Evolutionary conservation across 2,113 vertebrate species (phyloP), one percentile per base, ranked within the genome.

Genomic region (Dromaius novaehollandiae): DNA sequence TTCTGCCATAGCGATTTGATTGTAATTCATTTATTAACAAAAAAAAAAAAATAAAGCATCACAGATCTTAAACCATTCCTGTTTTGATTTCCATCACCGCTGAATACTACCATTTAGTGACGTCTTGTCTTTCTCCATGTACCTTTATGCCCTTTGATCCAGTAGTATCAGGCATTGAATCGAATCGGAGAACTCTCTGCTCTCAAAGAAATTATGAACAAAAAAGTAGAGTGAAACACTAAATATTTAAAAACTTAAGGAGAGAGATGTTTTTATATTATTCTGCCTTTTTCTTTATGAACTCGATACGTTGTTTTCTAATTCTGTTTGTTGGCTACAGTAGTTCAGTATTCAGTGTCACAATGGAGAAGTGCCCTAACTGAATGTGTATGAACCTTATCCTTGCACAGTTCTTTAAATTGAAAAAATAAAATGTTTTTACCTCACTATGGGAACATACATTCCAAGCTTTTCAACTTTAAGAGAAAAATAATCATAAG

Each of bases 381-480:
- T 97, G 98, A 99, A 99, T 98, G 98, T 98, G 98, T 98, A 98
- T 98, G 98, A 98, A 98, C 98, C 97, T 98, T 98, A 98, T 98
- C 98, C 98, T 99, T 99, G 99, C 98, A 99, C 99, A 98, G 98
- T 98, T 98, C 98, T 99, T 99, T 98, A 98, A 98, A 98, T 97
- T 97, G 88, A 98, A 97, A 97, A 96, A 98, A 96, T 90, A 98
- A 97, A 97, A 97, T 98, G 98, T 99, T 99, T 99, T 99, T 99
- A 99, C 99, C 99, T 99, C 99, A 99, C 98, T 97, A 98, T 98
- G 99, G 98, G 97, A 98, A 98, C 97, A 98, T 99, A 99, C 99
- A 99, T 99, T 99, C 99, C 99, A 99, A 99, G 98, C 98, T 99
- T 99, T 99, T 99, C 98, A 98, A 98, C 96, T 98, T 97, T 86